A percentile compares a stretch with the other conserved stretches of the same genome.
Conservation (phyloP, 2,113 vertebrate genomes). For the Uropsilus gracilis region DNA sequence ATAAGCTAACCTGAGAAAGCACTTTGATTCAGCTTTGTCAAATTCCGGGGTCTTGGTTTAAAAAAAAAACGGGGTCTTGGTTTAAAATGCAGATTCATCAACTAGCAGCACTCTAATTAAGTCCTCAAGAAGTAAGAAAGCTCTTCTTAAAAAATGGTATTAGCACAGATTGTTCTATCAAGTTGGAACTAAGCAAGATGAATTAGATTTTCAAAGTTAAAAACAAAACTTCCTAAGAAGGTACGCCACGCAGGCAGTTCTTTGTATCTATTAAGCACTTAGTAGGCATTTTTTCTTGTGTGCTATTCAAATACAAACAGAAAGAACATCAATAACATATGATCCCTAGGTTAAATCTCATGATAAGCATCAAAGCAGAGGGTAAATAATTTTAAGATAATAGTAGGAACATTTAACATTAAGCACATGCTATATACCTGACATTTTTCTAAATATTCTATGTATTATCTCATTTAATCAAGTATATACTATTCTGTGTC, state of each 20-base stretch:
- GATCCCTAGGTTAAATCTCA: background rate
- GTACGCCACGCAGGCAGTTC: background rate
- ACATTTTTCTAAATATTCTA: background rate
- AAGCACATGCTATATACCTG: background rate
- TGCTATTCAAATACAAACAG: background rate
- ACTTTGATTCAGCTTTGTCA: conserved; percentile 32
- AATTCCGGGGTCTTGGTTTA: conserved; percentile 70
- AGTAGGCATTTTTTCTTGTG: background rate
- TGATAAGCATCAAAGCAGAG: conserved; percentile 4
- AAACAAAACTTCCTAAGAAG: conserved; percentile 18
- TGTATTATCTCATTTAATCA: background rate
- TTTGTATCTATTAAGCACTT: background rate
- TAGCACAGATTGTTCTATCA: conserved; percentile 36
- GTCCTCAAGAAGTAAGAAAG: conserved; percentile 56
- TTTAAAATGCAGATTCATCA: conserved; percentile 69
- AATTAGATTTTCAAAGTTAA: conserved; percentile 25
- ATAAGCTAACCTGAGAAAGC: conserved; percentile 41
- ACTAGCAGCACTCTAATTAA: conserved; percentile 62
- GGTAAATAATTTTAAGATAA: conserved; percentile 16
- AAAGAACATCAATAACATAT: background rate
- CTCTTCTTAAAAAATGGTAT: conserved; percentile 53
- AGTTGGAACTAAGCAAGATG: conserved; percentile 42
- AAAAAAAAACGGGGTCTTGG: conserved; percentile 67
- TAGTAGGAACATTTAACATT: background rate
- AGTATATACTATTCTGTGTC: background rate